Evolutionary conservation across 2,888 invertebrate species (phyloP), one percentile per base, ranked within the genome.

Genomic region (Carterocephalus palaemon): DNA sequence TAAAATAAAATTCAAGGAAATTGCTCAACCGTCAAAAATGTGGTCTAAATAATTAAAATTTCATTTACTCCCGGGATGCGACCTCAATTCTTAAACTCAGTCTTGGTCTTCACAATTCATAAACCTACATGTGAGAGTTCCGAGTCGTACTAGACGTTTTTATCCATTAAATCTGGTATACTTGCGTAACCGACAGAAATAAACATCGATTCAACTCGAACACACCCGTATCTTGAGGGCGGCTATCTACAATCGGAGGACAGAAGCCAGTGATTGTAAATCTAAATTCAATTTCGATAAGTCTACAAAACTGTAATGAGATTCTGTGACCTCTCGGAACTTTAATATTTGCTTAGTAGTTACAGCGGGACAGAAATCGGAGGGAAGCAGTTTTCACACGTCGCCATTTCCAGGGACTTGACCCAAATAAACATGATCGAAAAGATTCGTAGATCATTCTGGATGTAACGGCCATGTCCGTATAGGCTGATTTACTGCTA

Each of bases 311-410:
- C 12, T 36, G 43, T 43, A 36, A 43, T 36, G 43, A 43, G 36
- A 53, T 41, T 50, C 29, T 26, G 39, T 46, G 50, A 52, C 50
- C 47, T 46, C 46, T 46, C 38, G 47, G 42, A 52, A 51, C 45
- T 55, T 52, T 49, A 47, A 54, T 54, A 55, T 58, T 54, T 56
- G 47, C 48, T 52, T 50, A 53, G 53, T 50, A 51, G 51, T 50
- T 47, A 43, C 36, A 43, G 8, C 13, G 16, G 16, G 23, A 55
- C 22, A 22, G 10, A 36, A 36, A 23, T 43, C 29, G 9, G 8
- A 36, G 9, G 15, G 29, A 22, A 31, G 17, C 43, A 37, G 22
- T 45, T 37, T 37, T 36, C 43, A 31, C 36, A 24, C 28, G 22
- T 29, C 20, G 13, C n/a, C n/a, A n/a, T 36, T 20, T 22, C 20